Base-by-base conservation (phyloP, 2,113 vertebrate genomes). In the Ciconia maguari region DNA sequence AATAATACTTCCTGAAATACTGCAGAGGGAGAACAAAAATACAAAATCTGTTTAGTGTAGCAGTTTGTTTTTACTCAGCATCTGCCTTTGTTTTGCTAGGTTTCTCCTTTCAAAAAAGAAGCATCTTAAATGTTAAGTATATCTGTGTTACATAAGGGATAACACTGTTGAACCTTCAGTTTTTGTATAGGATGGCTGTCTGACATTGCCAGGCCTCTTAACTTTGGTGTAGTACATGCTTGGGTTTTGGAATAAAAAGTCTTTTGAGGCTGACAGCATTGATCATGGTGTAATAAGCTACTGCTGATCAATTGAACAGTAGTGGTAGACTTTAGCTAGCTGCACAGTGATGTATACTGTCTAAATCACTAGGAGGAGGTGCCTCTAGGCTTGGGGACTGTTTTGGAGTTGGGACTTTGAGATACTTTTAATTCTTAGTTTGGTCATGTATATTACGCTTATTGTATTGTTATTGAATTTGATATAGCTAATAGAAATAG, bases 1-100 rank as follows among this genome's bases (percentile, higher is more conserved):
- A 99, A 97, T 98, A 49, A 46, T 14, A n/a, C 66, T 79, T 83
- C 76, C 26, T 82, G 25, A 27, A 66, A 25, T 14, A 46, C 7
- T 2, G 0, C 7, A 7, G 34, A 58, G n/a, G 72, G 62, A 78
- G 48, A 76, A 18, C 24, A 77, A 55, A 77, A 71, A 12, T 8
- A 38, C 0, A 29, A 16, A 17, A 64, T 75, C 38, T 55, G 7
- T 49, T 87, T n/a, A 51, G 22, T 27, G 27, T 13, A 38, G 20
- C 3, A 1, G 2, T 57, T 54, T 64, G 25, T 3, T 66, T 84
- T 77, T 32, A 20, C 14, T 81, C 38, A n/a, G 34, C n/a, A 78
- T 7, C 13, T 5, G 5, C 55, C n/a, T 68, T 36, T 54, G 6
- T 49, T 90, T 66, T 82, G 32, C 42, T 86, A 19, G 49, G 32